Evolutionary conservation across 2,888 invertebrate species (phyloP), one percentile per base, ranked within the genome.

Genomic region (Oxycera nigricornis): DNA sequence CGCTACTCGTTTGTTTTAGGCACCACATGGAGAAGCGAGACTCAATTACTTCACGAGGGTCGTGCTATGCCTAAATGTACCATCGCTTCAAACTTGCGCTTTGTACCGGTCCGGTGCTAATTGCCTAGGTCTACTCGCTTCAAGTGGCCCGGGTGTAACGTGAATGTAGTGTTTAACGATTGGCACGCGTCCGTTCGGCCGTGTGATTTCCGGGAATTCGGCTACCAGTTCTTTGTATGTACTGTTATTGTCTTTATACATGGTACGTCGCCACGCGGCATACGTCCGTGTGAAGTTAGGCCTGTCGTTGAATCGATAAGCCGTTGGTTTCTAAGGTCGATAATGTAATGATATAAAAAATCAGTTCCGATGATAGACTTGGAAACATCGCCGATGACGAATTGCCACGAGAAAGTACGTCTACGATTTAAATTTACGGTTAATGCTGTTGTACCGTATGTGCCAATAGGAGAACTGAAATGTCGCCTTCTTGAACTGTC

Each of bases 21-120:
- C 7, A 79, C 80, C 76, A 82, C 73, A 65, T 82, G 81, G 0
- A 86, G 76, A 1, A 83, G 86, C 59, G 81, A 82, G 0, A 84
- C 79, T 84, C 83, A 86, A 1, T 79, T 76, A 39, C 83, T 83
- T 2, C 80, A 81, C 0, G 85, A 86, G 0, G 83, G 85, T 2
- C 84, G 79, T 39, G 83, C 83, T 11, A 86, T 83, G 0, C 84
- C 86, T 22, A 79, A 74, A 1, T 28, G 11, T n/a, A 70, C 31
- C 31, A 70, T 55, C 2, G n/a, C 2, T n/a, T 46, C n/a, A 30
- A 68, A 28, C 7, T 68, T 17, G 4, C 9, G 17, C 20, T 11
- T 17, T 17, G 1, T n/a, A 22, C 14, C 41, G 24, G 9, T 52
- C 52, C 2, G 52, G 52, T 22, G 52, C 31, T 22, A n/a, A 24